A percentile compares a stretch with the other conserved stretches of the same genome.
Conservation (phyloP, 2,888 invertebrate genomes). For the Brenthis ino region DNA sequence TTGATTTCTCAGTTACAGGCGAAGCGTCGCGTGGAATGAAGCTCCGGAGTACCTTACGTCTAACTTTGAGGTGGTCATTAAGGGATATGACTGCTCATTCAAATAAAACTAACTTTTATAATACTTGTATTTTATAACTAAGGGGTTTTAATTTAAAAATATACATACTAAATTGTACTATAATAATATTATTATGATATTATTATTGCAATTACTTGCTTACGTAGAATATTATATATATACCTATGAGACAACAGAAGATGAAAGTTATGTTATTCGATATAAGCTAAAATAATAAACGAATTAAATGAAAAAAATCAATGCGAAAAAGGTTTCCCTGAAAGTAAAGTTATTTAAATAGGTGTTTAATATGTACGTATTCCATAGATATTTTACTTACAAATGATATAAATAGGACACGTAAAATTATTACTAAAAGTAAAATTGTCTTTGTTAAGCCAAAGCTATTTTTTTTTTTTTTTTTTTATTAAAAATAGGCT, state of each 20-base stretch:
- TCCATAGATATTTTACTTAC: background rate
- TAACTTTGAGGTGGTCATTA: background rate
- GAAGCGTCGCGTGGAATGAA: slow-evolving; percentile 64
- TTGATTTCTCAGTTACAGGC: slow-evolving; percentile 69
- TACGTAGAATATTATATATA: too few relatives aligned
- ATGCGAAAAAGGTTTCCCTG: too few relatives aligned
- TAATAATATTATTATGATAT: background rate
- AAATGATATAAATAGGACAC: background rate
- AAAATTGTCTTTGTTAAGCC: background rate
- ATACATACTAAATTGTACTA: background rate
- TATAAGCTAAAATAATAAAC: too few relatives aligned
- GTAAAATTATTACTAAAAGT: background rate
- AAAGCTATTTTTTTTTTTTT: too few relatives aligned
- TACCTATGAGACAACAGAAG: too few relatives aligned
- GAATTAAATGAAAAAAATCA: too few relatives aligned
- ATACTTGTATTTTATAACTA: too few relatives aligned
- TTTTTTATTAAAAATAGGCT: too few relatives aligned
- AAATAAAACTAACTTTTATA: background rate
- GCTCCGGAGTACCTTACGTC: slow-evolving; percentile 46
- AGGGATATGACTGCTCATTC: background rate
- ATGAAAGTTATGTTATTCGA: too few relatives aligned
- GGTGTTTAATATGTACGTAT: background rate
- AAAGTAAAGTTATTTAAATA: too few relatives aligned
- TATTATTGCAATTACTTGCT: too few relatives aligned
- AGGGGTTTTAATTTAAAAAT: background rate